A percentile compares a stretch with the other conserved stretches of the same genome.
Evolutionary conservation across 2,888 invertebrate genomes (phyloP).

Genomic region (Elaeidobius kamerunicus): DNA sequence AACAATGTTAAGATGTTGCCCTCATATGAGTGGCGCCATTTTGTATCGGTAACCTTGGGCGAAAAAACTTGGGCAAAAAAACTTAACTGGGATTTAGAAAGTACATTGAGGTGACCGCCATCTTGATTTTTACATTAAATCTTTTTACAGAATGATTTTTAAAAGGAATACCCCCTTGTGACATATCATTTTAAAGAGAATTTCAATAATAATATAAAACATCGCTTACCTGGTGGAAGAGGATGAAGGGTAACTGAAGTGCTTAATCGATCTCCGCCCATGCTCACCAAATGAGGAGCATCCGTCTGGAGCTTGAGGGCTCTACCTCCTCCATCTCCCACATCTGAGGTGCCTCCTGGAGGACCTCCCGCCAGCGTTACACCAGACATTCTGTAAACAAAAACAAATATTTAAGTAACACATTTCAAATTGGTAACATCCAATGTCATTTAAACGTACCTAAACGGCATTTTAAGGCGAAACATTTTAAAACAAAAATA

Average conservation of each 20-base stretch:
- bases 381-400: constrained; percentile 34
- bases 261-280: constrained; percentile 85
- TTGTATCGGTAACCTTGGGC: no score
- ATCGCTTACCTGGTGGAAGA: constrained; percentile 75
- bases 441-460: constrained; percentile 7
- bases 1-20: no score
- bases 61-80: no score
- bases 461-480: constrained; percentile 11
- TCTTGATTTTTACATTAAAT: no score
- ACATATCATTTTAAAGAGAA: no score
- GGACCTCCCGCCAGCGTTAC: constrained; percentile 35
- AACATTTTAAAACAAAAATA: constrained; percentile 8
- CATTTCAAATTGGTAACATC: background rate
- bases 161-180: no score
- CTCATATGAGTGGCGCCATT: no score
- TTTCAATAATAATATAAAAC: no score
- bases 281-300: constrained; percentile 86
- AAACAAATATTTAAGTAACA: background rate
- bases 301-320: constrained; percentile 70
- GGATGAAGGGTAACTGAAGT: constrained; percentile 91
- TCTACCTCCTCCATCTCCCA: constrained; percentile 47
- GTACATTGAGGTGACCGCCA: no score
- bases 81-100: no score
- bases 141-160: no score
- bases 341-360: constrained; percentile 20